phyloP scores from a whole-genome alignment of 2,797 vertebrate species.

The Orestias chungarensis region DNA sequence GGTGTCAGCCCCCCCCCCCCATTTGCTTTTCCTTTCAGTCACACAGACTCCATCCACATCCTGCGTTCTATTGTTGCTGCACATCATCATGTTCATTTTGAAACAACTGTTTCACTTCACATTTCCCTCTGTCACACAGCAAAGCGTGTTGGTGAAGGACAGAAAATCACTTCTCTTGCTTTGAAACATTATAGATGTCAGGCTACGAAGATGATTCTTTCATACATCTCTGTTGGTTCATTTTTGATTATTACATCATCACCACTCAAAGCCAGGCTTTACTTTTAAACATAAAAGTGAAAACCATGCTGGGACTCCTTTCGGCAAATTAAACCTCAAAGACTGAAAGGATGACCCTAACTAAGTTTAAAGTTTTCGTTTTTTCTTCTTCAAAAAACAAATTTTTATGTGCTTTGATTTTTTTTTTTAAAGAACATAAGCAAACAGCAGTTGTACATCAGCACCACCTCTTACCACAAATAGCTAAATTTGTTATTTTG shows the following conservation, averaged over 20 bases:
- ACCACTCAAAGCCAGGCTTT: not conserved
- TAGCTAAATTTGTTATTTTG: not conserved
- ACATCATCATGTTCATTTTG: constrained; percentile 1
- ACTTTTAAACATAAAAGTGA: not conserved
- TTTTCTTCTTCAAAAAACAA: constrained; percentile 4
- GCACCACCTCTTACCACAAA: not conserved
- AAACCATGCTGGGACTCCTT: not conserved
- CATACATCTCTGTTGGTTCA: not conserved
- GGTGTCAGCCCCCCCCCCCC: constrained; percentile 32
- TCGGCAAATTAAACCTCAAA: not conserved
- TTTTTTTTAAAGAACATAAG: not conserved
- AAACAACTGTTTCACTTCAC: not conserved
- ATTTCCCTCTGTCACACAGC: not conserved
- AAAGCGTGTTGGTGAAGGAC: not conserved
- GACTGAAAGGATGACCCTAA: not conserved
- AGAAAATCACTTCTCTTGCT: not conserved
- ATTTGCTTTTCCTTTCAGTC: constrained; percentile 10
- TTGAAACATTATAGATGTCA: not conserved
- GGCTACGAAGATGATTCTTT: not conserved
- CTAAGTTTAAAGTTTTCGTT: not conserved
- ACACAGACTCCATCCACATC: not conserved
- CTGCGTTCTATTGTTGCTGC: not conserved
- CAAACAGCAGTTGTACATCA: not conserved
- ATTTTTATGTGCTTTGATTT: not conserved
- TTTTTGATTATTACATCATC: not conserved